Base-by-base conservation (phyloP, 2,113 vertebrate genomes). In the Pseudopodoces humilis region DNA sequence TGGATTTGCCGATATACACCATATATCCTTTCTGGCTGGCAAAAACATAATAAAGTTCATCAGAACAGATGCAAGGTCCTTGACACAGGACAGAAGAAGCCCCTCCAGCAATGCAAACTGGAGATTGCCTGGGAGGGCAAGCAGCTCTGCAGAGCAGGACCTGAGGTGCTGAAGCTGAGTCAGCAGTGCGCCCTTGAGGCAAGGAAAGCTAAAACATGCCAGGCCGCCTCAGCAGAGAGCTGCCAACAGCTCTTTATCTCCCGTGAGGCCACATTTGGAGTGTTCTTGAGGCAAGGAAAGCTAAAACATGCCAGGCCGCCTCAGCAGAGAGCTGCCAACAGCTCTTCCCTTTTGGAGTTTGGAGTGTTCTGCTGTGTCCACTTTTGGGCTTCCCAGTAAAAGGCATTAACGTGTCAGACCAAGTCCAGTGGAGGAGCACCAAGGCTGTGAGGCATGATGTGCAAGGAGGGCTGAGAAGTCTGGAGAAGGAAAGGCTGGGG, bases 161-260 rank as follows among this genome's bases (percentile, higher is more conserved):
- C 68, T 37, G 72, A 46, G 46, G 33, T 21, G 74, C 68, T 58
- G 82, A 69, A 39, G 70, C 24, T 30, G 85, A 80, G 76, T 46
- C 70, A 86, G 92, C 94, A 96, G 91, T 96, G 96, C 92, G 17
- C 95, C 94, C 96, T 97, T 88, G 83, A 96, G 96, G 96, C 65
- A 92, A 9, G 0, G 69, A 28, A 28, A 91, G 94, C 68, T 94
- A 75, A 94, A 60, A 93, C 95, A 93, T 3, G 10, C 27, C 64
- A 20, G 80, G 76, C 64, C 74, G 46, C 30, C 7, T 6, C 7
- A 37, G n/a, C 64, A 69, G 49, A 68, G 27, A 80, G 49, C 53
- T 43, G 67, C 18, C 75, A 69, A 1, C 35, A 63, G 27, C 74
- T 64, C 17, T 3, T 75, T 64, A 27, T 39, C n/a, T 59, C 47